Evolutionary conservation across 2,888 invertebrate genomes (phyloP).

Genomic region (Andrena camellia): DNA sequence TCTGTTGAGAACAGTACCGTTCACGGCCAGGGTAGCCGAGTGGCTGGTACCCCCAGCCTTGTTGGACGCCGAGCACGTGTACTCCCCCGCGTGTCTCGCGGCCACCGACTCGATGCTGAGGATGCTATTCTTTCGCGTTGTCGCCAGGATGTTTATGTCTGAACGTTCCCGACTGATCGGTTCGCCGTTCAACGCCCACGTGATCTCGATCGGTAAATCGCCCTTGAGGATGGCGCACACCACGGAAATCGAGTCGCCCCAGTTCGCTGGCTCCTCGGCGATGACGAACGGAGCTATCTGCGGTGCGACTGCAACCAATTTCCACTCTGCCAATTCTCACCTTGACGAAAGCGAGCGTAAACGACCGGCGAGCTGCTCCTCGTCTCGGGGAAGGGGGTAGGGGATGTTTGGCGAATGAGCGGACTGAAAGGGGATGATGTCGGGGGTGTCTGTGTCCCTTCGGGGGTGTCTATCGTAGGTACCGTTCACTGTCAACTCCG

Average conservation of each 20-base stretch:
- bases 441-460: constrained; percentile 26
- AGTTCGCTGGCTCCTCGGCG: constrained; percentile 91
- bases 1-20: constrained; percentile 83
- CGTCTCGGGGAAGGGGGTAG: not conserved
- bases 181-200: constrained; percentile 84
- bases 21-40: constrained; percentile 86
- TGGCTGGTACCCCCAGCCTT: constrained; percentile 86
- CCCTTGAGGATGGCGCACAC: constrained; percentile 91
- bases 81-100: constrained; percentile 86
- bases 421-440: constrained; percentile 11
- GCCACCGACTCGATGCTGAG: constrained; percentile 86
- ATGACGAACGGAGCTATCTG: constrained; percentile 91
- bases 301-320: constrained; percentile 87
- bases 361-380: constrained; percentile 5
- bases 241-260: constrained; percentile 91
- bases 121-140: constrained; percentile 86
- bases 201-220: constrained; percentile 89
- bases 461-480: constrained; percentile 80
- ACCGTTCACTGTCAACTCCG: constrained; percentile 87
- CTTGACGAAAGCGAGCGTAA: not conserved
- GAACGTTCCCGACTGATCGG: constrained; percentile 79
- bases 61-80: constrained; percentile 86
- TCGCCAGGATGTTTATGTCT: constrained; percentile 84
- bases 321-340: constrained; percentile 1
- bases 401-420: constrained; percentile 4